Percentiles rank a stretch among this genome's conserved stretches.
Conservation (phyloP, 2,797 vertebrate genomes). For the Sebastes nivosus region DNA sequence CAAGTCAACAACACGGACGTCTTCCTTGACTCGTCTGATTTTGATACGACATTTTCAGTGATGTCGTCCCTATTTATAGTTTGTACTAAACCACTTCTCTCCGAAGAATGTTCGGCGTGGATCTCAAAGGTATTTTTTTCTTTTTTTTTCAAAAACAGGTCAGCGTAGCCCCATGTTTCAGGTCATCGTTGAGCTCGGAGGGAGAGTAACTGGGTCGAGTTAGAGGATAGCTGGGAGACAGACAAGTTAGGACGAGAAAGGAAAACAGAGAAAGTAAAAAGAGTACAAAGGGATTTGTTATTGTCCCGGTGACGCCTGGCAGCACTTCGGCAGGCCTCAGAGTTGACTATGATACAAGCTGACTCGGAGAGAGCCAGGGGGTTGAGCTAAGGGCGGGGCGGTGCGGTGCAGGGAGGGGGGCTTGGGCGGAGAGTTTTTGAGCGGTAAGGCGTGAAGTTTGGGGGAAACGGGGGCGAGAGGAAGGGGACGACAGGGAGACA, state of each 20-base stretch:
- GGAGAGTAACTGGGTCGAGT: slow-evolving; percentile 47
- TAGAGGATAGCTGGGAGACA: slow-evolving; percentile 32
- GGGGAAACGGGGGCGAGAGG: neutral
- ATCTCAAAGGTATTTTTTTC: slow-evolving; percentile 42
- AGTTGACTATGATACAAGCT: slow-evolving; percentile 64
- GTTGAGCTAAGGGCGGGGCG: slow-evolving; percentile 9
- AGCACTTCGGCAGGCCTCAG: slow-evolving; percentile 58
- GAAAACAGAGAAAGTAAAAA: slow-evolving; percentile 52
- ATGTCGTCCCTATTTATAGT: slow-evolving; percentile 75
- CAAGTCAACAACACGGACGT: slow-evolving; percentile 58
- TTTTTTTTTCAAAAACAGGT: slow-evolving; percentile 61
- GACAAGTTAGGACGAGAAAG: slow-evolving; percentile 43
- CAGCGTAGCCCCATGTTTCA: slow-evolving; percentile 59
- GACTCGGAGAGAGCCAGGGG: slow-evolving; percentile 56
- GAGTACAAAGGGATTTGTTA: slow-evolving; percentile 68
- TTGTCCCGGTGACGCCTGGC: slow-evolving; percentile 74
- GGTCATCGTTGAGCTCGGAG: slow-evolving; percentile 52
- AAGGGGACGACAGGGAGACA: slow-evolving; percentile 38
- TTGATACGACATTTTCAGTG: slow-evolving; percentile 54
- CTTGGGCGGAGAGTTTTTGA: slow-evolving; percentile 9
- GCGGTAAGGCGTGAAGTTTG: slow-evolving; percentile 21
- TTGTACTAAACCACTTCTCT: slow-evolving; percentile 67
- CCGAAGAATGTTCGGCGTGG: slow-evolving; percentile 63
- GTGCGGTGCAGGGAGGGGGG: slow-evolving; percentile 18
- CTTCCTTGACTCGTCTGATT: slow-evolving; percentile 61